Evolutionary conservation across 23 tunicate genomes (phyloP).

Genomic region (Phallusia fumigata): DNA sequence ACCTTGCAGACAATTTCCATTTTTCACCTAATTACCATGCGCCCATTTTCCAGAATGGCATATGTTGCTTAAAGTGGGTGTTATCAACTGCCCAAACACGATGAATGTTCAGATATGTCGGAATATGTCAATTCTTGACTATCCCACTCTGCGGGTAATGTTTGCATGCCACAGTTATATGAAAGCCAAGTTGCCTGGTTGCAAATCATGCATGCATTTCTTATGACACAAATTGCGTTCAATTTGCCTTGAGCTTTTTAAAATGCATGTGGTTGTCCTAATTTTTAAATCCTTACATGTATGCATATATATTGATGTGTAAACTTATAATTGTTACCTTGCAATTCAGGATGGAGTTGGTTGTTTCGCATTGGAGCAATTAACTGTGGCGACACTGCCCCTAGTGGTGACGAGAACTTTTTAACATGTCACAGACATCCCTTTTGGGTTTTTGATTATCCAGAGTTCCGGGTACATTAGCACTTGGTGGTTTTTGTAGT

Average conservation of each 20-base stretch:
- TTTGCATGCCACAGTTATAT: neutral
- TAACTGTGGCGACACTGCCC: conserved; percentile 58
- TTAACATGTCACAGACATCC: conserved; percentile 67
- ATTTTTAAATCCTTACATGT: too few relatives aligned
- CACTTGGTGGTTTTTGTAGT: neutral
- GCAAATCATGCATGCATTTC: too few relatives aligned
- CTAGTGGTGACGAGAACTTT: conserved; percentile 67
- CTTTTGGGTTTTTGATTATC: conserved; percentile 71
- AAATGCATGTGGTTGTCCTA: too few relatives aligned
- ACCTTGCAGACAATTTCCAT: neutral
- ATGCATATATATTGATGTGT: too few relatives aligned
- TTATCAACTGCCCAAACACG: conserved; percentile 71
- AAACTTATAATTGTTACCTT: neutral
- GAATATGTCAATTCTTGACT: conserved; percentile 34
- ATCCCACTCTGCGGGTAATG: conserved; percentile 76
- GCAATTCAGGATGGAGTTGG: conserved; percentile 61
- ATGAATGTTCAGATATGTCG: conserved; percentile 45
- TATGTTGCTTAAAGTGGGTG: conserved; percentile 50
- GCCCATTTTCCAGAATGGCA: conserved; percentile 65
- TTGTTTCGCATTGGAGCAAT: conserved; percentile 54
- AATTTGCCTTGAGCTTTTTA: too few relatives aligned
- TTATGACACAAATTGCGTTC: too few relatives aligned
- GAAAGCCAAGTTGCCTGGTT: too few relatives aligned
- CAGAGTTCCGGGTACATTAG: conserved; percentile 50
- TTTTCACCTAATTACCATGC: neutral